Evolutionary conservation across 2,797 vertebrate species (phyloP).

Genomic region (Spondyliosoma cantharus): DNA sequence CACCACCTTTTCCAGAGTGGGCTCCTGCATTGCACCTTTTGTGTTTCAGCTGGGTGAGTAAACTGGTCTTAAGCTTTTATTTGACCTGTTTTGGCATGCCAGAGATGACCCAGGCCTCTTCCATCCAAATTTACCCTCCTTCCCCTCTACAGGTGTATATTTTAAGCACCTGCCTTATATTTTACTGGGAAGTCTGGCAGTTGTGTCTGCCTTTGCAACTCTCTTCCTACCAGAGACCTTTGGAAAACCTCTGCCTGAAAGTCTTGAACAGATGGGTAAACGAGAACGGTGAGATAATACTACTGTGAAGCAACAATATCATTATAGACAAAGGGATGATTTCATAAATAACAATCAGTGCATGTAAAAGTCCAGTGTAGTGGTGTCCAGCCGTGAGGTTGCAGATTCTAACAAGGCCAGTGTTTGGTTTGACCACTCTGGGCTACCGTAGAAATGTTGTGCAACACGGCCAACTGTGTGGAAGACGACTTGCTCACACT

Average conservation of each 20-base stretch:
- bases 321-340: no score
- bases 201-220: constrained; percentile 82
- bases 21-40: constrained; percentile 84
- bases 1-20: not conserved
- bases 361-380: no score
- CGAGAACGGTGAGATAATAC: constrained; percentile 79
- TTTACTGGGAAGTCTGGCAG: constrained; percentile 85
- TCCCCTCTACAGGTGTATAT: not conserved
- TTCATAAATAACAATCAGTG: not conserved
- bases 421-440: no score
- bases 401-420: no score
- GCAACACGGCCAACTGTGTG: no score
- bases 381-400: no score
- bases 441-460: no score
- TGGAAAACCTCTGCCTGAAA: constrained; percentile 87
- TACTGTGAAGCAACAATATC: not conserved
- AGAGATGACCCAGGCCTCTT: not conserved
- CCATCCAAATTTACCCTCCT: not conserved
- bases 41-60: constrained; percentile 84
- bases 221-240: constrained; percentile 90
- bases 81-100: not conserved
- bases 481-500: no score
- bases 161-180: constrained; percentile 87
- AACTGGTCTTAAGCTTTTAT: not conserved
- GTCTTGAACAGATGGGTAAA: constrained; percentile 86